Evolutionary conservation across 2,797 vertebrate species (phyloP).

Genomic region (Poeciliopsis presidionis): DNA sequence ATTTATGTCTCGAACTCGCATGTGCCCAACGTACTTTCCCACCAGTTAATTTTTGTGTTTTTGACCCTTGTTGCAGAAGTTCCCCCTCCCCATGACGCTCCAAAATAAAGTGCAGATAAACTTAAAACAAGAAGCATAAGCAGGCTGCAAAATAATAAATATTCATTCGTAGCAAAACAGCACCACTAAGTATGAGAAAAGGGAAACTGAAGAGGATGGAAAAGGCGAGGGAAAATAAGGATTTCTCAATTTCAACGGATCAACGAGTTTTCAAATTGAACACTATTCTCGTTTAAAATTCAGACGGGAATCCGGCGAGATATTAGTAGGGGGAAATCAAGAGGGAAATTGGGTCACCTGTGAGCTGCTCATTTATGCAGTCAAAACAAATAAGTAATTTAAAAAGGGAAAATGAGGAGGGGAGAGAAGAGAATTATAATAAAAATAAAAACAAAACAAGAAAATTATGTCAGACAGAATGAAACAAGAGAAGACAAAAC

Average conservation of each 20-base stretch:
- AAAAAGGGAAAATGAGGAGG: slow-evolving; percentile 17
- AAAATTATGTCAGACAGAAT: slow-evolving; percentile 27
- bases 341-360: slow-evolving; percentile 73
- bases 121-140: not conserved
- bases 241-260: slow-evolving; percentile 58
- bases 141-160: slow-evolving; percentile 50
- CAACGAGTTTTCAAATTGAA: slow-evolving; percentile 69
- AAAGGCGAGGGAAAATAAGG: not conserved
- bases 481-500: not conserved
- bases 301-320: slow-evolving; percentile 56
- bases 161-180: slow-evolving; percentile 24
- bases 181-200: slow-evolving; percentile 10
- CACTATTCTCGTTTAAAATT: slow-evolving; percentile 71
- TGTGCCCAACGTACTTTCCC: not conserved
- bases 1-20: not conserved
- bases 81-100: not conserved
- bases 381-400: slow-evolving; percentile 71
- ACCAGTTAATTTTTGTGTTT: slow-evolving; percentile 17
- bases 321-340: slow-evolving; percentile 73
- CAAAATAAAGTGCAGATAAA: slow-evolving; percentile 30
- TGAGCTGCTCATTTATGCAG: slow-evolving; percentile 62
- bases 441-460: slow-evolving; percentile 1
- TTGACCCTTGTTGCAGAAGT: slow-evolving; percentile 13
- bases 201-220: slow-evolving; percentile 8
- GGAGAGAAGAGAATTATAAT: slow-evolving; percentile 25